Evolutionary conservation across 2,113 vertebrate genomes (phyloP).

Genomic region (Fregetta grallaria): DNA sequence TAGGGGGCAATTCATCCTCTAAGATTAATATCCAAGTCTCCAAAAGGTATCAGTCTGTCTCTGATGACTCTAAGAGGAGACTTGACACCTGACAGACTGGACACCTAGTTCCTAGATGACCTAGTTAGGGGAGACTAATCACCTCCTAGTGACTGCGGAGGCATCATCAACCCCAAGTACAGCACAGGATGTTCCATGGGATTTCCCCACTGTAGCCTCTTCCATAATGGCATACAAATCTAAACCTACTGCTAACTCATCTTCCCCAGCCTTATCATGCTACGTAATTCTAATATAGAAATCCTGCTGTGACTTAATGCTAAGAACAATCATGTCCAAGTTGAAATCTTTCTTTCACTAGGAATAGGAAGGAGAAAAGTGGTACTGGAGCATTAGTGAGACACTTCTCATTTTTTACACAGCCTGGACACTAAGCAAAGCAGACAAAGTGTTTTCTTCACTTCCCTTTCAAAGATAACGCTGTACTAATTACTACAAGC

Average conservation of each 20-base stretch:
- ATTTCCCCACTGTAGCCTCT: background rate
- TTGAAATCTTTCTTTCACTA: background rate
- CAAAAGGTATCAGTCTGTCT: background rate
- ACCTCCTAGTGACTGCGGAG: background rate
- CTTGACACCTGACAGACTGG: background rate
- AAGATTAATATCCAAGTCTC: background rate
- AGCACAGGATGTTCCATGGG: background rate
- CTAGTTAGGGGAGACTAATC: background rate
- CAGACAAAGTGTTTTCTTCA: background rate
- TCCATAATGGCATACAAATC: background rate
- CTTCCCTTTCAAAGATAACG: background rate
- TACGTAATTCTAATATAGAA: background rate
- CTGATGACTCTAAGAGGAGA: background rate
- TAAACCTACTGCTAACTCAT: background rate
- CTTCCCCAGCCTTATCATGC: background rate
- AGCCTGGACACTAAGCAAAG: background rate
- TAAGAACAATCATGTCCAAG: background rate
- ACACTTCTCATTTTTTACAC: background rate
- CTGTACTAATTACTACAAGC: background rate
- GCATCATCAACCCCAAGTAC: accelerated
- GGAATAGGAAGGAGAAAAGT: background rate
- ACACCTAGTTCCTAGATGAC: background rate
- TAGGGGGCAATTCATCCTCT: background rate
- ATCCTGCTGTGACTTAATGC: background rate
- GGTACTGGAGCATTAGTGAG: background rate